Evolutionary conservation across 2,888 invertebrate species (phyloP), one percentile per base, ranked within the genome.

Genomic region (Tachina grossa): DNA sequence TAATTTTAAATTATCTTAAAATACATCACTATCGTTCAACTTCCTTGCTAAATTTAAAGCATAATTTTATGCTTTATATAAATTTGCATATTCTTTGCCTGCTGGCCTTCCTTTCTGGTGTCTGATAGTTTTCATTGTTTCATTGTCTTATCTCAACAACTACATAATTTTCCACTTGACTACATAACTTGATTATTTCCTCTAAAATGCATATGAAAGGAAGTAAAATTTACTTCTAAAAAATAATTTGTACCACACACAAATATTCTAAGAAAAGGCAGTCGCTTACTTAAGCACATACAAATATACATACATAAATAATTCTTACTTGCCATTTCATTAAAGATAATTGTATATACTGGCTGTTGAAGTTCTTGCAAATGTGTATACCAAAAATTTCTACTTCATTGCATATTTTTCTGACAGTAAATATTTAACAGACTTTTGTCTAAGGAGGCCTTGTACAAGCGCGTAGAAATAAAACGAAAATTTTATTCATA

Each of bases 141-240:
- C 55, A 41, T 63, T 51, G 11, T 53, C 16, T 63, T 82, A 68
- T 55, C 75, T 66, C 14, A 68, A 81, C 41, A 57, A 43, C 75
- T 45, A 57, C 45, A 65, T 9, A 77, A 83, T 71, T 83, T 83
- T 76, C 65, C 57, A 71, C 51, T 71, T 83, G 71, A 83, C 71
- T 83, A 57, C 63, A 71, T 51, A 39, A 14, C 11, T 71, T 71
- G 65, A 83, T 83, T 71, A 49, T 71, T 83, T 83, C 71, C 63
- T 49, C 10, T 22, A 49, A 57, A 83, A 71, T 61, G 31, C 19
- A 77, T 43, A 59, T 68, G 47, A 5, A 63, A 31, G 22, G 39
- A 65, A 31, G 19, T 16, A 77, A 68, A 61, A 69, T 51, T 53
- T 41, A 0, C 16, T 53, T 43, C 16, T 10, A 61, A 61, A 31